Base-by-base conservation (phyloP, 2,797 vertebrate genomes). In the Mormyrops attenuatus region DNA sequence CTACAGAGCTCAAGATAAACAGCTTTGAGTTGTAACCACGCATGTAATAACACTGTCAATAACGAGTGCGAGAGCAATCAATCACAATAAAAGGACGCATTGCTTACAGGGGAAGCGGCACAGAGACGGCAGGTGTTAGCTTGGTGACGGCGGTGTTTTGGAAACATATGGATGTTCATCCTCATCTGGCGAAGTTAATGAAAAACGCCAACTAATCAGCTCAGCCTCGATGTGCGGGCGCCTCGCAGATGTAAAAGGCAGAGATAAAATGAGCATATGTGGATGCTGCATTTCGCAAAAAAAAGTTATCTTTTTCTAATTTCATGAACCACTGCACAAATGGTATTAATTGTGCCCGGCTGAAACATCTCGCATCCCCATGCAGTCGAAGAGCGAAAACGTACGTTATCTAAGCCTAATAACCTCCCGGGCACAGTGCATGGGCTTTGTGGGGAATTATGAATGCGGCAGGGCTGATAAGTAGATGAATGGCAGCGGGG, bases 251-350 rank as follows among this genome's bases (percentile, higher is more conserved):
- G 41, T 9, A 22, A 3, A 85, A 85, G 44, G 17, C 44, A 85
- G 82, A 85, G 47, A 50, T 26, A 38, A 49, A 34, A 87, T 34
- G 50, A 47, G 85, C 5, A 15, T 0, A 26, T 53, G 26, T 20
- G 15, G 50, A 22, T 41, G 41, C 20, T 22, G 41, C 8, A 85
- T 85, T 85, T 85, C 0, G 3, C 41, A 69, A 34, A 69, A 69
- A 50, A 85, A 85, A 49, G 47, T 50, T 50, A 50, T 50, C 47
- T 85, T 41, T 38, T 87, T 87, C 52, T 55, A 87, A 87, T 87
- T 87, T 87, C 85, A 87, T 55, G 85, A 87, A 38, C 85, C 52
- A 55, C 85, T 87, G 85, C 85, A 50, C 50, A 57, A 38, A 87
- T 11, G 26, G 30, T 53, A 87, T 87, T 87, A 87, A 87, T 87